These are phyloP conservation scores for Ceratosolen solmsi DNA, from an alignment of 1,140 invertebrate species.

Conservation along the genomic window DNA sequence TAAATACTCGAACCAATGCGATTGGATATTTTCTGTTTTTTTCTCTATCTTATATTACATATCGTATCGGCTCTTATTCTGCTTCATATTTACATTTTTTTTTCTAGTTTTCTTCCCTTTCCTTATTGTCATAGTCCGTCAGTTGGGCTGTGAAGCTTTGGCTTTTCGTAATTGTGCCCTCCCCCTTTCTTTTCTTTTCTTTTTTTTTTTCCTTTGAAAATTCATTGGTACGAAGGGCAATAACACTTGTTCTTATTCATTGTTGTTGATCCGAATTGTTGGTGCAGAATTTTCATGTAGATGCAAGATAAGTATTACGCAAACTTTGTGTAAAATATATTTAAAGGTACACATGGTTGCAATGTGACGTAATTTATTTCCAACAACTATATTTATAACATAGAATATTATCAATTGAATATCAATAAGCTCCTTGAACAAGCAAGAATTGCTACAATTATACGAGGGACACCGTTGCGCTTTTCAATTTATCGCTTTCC, in stretches of 20 bases:
- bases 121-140: neutral
- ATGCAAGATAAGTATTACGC: no score
- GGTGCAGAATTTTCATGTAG: no score
- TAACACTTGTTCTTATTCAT: no score
- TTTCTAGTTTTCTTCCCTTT: neutral
- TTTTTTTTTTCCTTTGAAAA: no score
- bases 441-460: slow-evolving; percentile 30
- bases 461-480: neutral
- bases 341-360: no score
- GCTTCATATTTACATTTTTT: slow-evolving; percentile 3
- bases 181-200: no score
- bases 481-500: neutral
- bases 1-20: neutral
- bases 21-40: slow-evolving; percentile 7
- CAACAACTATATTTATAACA: neutral
- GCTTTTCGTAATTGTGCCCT: neutral
- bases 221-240: no score
- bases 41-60: no score
- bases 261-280: no score
- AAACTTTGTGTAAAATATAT: no score
- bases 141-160: neutral
- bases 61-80: no score
- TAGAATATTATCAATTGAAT: slow-evolving; percentile 13
- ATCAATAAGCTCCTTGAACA: slow-evolving; percentile 4
- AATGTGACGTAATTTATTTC: no score